These are phyloP conservation scores for Zophobas morio DNA, from an alignment of 1,140 invertebrate genomes.

Conservation along the genomic window DNA sequence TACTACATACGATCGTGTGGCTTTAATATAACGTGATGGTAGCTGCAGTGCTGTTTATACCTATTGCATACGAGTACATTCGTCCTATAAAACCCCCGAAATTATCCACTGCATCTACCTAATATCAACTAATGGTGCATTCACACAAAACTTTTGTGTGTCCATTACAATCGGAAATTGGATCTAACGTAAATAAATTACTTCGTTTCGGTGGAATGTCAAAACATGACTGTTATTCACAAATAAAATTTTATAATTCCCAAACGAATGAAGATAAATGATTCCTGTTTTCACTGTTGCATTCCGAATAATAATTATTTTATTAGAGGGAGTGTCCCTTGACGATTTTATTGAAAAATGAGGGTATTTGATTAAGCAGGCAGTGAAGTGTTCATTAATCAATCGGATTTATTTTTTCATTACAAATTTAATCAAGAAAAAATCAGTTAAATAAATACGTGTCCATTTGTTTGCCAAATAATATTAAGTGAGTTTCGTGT, in stretches of 20 bases:
- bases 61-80: too few species aligned
- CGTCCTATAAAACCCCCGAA: too few species aligned
- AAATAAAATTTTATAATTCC: conserved; percentile 16
- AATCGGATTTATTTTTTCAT: too few species aligned
- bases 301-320: not conserved
- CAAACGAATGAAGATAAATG: conserved; percentile 25
- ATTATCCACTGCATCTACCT: not conserved
- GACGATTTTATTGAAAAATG: conserved; percentile 1
- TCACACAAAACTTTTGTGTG: not conserved
- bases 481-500: too few species aligned
- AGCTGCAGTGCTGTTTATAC: too few species aligned
- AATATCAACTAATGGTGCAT: not conserved
- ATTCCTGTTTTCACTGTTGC: not conserved
- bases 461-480: too few species aligned
- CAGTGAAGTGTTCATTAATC: too few species aligned
- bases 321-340: not conserved
- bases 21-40: too few species aligned
- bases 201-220: not conserved
- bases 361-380: not conserved
- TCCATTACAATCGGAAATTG: not conserved
- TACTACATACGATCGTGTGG: too few species aligned
- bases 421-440: too few species aligned
- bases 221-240: not conserved
- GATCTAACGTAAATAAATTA: not conserved
- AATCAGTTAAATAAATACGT: too few species aligned